phyloP scores from a whole-genome alignment of 1,140 invertebrate species.

The Theocolax elegans region DNA sequence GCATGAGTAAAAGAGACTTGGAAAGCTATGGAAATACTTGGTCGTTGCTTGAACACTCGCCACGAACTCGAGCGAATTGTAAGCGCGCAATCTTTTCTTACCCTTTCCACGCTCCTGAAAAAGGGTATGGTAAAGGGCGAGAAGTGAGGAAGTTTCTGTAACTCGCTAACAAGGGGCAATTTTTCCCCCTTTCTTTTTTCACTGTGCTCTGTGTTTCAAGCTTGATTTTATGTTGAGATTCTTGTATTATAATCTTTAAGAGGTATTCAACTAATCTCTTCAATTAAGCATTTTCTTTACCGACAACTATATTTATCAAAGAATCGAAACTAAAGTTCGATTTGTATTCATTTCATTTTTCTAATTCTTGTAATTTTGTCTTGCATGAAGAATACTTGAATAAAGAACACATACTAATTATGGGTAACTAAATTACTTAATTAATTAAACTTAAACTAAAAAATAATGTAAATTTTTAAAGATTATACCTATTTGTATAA shows the following conservation, averaged over 20 bases:
- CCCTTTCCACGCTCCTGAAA: neutral
- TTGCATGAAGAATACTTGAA: no score
- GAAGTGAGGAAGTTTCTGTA: conserved; percentile 30
- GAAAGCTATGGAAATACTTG: conserved; percentile 22
- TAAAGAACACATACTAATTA: no score
- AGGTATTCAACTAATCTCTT: neutral
- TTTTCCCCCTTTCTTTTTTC: neutral
- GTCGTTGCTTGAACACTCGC: neutral
- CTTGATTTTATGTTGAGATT: conserved; percentile 35
- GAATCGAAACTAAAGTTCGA: no score
- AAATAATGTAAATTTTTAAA: no score
- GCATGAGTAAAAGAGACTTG: neutral
- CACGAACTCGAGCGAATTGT: neutral
- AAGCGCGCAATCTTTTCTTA: neutral
- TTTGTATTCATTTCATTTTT: no score
- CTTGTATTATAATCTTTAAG: neutral
- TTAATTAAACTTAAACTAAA: no score
- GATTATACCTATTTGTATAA: no score
- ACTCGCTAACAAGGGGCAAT: conserved; percentile 32
- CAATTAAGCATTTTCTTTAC: neutral
- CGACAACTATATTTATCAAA: no score
- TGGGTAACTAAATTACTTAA: no score
- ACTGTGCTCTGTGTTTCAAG: neutral
- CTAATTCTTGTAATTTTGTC: no score
- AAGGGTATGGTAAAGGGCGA: neutral